Evolutionary conservation across 2,797 vertebrate genomes (phyloP).

Genomic region (Anabas testudineus): DNA sequence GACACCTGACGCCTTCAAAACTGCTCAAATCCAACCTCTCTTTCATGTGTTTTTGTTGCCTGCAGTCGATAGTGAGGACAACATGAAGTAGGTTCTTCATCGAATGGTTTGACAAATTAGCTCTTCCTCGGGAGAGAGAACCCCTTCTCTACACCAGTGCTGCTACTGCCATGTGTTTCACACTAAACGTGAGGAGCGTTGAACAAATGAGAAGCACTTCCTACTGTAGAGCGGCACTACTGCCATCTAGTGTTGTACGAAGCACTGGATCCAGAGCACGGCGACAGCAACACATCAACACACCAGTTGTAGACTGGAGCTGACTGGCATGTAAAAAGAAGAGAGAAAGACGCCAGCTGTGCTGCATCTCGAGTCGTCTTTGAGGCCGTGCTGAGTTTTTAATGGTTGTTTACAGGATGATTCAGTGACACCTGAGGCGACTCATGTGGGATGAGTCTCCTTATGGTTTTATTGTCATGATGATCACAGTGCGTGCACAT

Average conservation of each 20-base stretch:
- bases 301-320: not conserved
- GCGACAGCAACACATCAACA: slow-evolving; percentile 31
- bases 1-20: not conserved
- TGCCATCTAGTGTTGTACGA: slow-evolving; percentile 65
- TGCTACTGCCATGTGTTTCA: not conserved
- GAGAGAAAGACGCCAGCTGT: slow-evolving; percentile 51
- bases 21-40: not conserved
- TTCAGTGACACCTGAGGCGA: slow-evolving; percentile 68
- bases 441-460: slow-evolving; percentile 36
- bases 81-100: slow-evolving; percentile 3
- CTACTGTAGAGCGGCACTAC: slow-evolving; percentile 50
- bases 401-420: slow-evolving; percentile 69
- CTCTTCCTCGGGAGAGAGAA: slow-evolving; percentile 5
- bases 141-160: slow-evolving; percentile 11
- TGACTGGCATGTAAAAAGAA: slow-evolving; percentile 31
- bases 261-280: slow-evolving; percentile 15
- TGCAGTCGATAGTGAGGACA: not conserved
- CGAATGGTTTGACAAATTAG: slow-evolving; percentile 17
- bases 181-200: slow-evolving; percentile 3
- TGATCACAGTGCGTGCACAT: not conserved
- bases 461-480: slow-evolving; percentile 35
- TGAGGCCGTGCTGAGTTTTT: slow-evolving; percentile 58
- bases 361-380: slow-evolving; percentile 39
- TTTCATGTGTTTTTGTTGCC: not conserved
- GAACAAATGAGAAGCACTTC: not conserved